A percentile compares a stretch with the other conserved stretches of the same genome.
Conservation (phyloP, 2,797 vertebrate species). For the Ara ararauna region DNA sequence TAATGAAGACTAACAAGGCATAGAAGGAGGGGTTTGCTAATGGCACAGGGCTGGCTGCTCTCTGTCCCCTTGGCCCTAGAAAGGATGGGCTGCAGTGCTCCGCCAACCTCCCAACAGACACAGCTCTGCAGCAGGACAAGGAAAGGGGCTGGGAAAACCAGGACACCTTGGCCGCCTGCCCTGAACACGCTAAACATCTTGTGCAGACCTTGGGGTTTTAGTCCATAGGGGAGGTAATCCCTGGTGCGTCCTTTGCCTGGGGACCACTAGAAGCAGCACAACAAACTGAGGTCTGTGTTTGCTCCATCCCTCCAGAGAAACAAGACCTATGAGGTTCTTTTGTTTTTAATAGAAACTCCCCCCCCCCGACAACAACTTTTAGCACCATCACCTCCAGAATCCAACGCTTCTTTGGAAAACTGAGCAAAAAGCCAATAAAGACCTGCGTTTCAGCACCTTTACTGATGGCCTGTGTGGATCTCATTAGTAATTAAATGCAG, state of each 20-base stretch:
- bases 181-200: background rate
- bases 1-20: background rate
- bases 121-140: background rate
- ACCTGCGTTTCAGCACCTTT: background rate
- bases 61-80: background rate
- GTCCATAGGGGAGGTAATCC: background rate
- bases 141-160: background rate
- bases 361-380: background rate
- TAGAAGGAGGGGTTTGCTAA: background rate
- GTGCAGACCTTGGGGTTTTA: background rate
- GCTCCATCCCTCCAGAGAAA: background rate
- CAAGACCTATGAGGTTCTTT: background rate
- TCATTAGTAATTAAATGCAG: background rate
- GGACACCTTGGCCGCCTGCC: background rate
- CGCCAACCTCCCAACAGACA: background rate
- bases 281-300: background rate
- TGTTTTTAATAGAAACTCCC: background rate
- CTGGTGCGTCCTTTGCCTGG: background rate
- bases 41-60: background rate
- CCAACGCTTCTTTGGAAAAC: background rate
- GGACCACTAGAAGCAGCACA: background rate
- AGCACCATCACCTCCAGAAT: background rate
- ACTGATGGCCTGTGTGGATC: background rate
- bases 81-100: background rate
- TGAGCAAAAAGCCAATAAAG: background rate